Evolutionary conservation across 37 sponge, comb jelly and placozoan genomes (phyloP).

Genomic region (Ianthella basta): DNA sequence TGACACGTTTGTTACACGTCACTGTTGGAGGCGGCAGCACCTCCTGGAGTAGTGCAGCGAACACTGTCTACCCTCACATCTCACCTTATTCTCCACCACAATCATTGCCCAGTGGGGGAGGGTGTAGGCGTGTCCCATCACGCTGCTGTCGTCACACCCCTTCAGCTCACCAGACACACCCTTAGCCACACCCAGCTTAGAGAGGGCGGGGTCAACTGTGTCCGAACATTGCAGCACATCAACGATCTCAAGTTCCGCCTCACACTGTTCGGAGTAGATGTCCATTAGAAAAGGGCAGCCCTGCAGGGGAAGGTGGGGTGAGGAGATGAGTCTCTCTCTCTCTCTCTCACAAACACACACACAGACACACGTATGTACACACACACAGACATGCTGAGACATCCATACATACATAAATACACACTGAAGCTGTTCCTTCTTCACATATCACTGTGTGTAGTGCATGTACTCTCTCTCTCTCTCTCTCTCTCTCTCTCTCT

Average conservation of each 20-base stretch:
- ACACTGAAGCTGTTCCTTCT: too few species aligned
- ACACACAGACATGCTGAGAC: too few species aligned
- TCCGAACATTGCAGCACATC: conserved; percentile 36
- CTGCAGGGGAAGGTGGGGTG: too few species aligned
- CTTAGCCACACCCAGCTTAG: conserved; percentile 28
- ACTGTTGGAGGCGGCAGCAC: too few species aligned
- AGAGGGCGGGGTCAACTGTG: conserved; percentile 46
- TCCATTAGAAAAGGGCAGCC: conserved; percentile 72
- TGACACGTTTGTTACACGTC: neutral
- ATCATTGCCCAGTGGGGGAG: conserved; percentile 50
- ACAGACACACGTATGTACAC: neutral
- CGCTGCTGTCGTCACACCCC: conserved; percentile 18
- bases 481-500: too few species aligned
- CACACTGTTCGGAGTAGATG: conserved; percentile 64
- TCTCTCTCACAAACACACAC: too few species aligned
- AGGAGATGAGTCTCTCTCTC: too few species aligned
- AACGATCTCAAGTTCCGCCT: conserved; percentile 65
- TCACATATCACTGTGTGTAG: too few species aligned
- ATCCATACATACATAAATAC: too few species aligned
- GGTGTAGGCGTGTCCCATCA: conserved; percentile 36
- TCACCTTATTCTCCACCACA: conserved; percentile 69
- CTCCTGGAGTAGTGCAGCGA: neutral
- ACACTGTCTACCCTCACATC: neutral
- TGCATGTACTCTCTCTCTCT: too few species aligned
- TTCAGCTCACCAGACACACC: conserved; percentile 48